Base-by-base conservation (phyloP, 2,888 invertebrate genomes). In the Furcula furcula region DNA sequence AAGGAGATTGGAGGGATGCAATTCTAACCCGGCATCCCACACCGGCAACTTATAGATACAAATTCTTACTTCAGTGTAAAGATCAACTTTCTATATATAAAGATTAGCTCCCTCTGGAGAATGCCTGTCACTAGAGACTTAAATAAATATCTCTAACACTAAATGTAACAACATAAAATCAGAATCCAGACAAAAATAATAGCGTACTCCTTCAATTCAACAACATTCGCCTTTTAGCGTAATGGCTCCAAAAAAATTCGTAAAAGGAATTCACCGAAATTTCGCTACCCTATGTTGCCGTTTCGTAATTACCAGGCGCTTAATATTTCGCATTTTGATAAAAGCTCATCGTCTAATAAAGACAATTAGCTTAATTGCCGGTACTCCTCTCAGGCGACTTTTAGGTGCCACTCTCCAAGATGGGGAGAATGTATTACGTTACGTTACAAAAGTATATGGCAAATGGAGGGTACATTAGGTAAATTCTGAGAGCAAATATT, bases 281-380 rank as follows among this genome's bases (percentile, higher is more conserved):
- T 23, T n/a, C 11, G 2, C 23, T 12, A 12, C 23, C 5, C 12
- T 10, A 23, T 12, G 23, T 15, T 40, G 33, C 7, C 22, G 19
- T 10, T 23, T 49, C 42, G 43, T 55, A 53, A 56, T 64, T 55
- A 45, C 28, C 18, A 28, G 22, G 12, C 41, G 40, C 34, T 47
- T 60, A 57, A 66, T 65, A 69, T 67, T 67, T 66, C 57, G 55
- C 69, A 65, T 66, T 69, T 65, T 73, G 66, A 73, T 70, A 64
- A 65, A 67, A 69, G 65, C 55, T 73, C 67, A 65, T 65, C 64
- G 64, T 64, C 66, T 73, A 73, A 75, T 76, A 70, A 73, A 70
- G 69, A 69, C 73, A 76, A 81, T 80, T 79, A 74, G 56, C 44
- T 54, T 72, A 82, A 81, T 79, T 77, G 69, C 65, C 59, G 63